Evolutionary conservation across 2,888 invertebrate species (phyloP), one percentile per base, ranked within the genome.

Genomic region (Euzetes globulus): DNA sequence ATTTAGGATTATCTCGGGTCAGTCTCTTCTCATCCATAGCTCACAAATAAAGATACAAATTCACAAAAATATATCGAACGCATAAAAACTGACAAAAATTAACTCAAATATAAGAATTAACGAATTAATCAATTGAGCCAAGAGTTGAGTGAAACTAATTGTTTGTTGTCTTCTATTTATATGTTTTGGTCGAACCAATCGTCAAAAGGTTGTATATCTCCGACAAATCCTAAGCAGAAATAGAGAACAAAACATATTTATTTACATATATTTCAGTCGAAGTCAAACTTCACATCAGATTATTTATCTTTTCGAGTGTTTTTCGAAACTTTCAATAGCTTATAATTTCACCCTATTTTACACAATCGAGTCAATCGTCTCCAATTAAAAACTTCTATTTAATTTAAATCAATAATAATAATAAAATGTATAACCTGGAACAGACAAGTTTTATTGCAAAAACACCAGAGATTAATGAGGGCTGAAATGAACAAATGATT

Each of bases 171-270:
- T 33, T 33, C 33, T 4, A 7, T 47, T 47, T 47, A 47, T 47
- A 47, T 47, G n/a, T 47, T 13, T 47, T 47, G 47, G 33, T 33
- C 3, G 15, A 47, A 47, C 47, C 47, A 47, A 47, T 47, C 15
- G 47, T 17, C 15, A 47, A n/a, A 17, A 17, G 15, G 3, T n/a
- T 47, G 13, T n/a, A 47, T 47, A 47, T 47, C 47, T 47, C 15
- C 13, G 13, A 17, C n/a, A n/a, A 47, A 13, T 47, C 15, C 7
- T 47, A 13, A 17, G 47, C n/a, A n/a, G 13, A 47, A 47, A 47
- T 47, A 47, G 47, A 47, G n/a, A 47, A 47, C 47, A 22, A 55
- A 55, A 22, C n/a, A 55, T 55, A 55, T 55, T 55, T 55, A 55
- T 55, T 55, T 55, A 55, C 55, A 11, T 11, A n/a, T 55, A 55